Percentiles rank a stretch among this genome's conserved stretches.
These are phyloP conservation scores for Oncorhynchus clarkii DNA, from an alignment of 2,113 vertebrate species.

Conservation along the genomic window DNA sequence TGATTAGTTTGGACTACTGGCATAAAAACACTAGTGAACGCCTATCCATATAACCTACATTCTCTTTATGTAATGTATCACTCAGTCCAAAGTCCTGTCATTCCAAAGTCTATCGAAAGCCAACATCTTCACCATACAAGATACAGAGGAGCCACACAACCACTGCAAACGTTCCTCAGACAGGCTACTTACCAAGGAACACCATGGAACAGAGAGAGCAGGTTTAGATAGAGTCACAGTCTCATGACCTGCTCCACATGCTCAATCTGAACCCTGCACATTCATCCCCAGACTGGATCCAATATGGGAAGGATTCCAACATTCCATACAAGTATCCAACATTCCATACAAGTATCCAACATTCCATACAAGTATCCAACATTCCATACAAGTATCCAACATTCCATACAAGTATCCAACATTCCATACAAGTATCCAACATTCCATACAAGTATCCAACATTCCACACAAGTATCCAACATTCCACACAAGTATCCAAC, in stretches of 20 bases:
- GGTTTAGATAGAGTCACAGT: not conserved
- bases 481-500: too few species aligned
- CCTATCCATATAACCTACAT: not conserved
- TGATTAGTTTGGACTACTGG: too few species aligned
- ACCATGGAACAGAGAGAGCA: not conserved
- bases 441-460: too few species aligned
- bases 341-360: too few species aligned
- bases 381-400: too few species aligned
- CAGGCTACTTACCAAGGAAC: not conserved
- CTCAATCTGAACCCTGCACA: conserved; percentile 13
- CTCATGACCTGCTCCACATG: not conserved
- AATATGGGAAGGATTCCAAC: not conserved
- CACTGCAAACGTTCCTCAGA: not conserved
- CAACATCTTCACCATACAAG: not conserved
- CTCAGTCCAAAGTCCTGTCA: not conserved
- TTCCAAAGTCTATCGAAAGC: not conserved
- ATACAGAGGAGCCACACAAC: not conserved
- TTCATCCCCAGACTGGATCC: conserved; percentile 13
- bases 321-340: too few species aligned
- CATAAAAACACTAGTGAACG: not conserved
- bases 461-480: too few species aligned
- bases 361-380: too few species aligned
- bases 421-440: too few species aligned
- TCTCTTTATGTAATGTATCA: not conserved
- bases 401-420: too few species aligned